Percentiles rank a stretch among this genome's conserved stretches.
Evolutionary conservation across 2,797 vertebrate genomes (phyloP).

Genomic region (Fratercula arctica): DNA sequence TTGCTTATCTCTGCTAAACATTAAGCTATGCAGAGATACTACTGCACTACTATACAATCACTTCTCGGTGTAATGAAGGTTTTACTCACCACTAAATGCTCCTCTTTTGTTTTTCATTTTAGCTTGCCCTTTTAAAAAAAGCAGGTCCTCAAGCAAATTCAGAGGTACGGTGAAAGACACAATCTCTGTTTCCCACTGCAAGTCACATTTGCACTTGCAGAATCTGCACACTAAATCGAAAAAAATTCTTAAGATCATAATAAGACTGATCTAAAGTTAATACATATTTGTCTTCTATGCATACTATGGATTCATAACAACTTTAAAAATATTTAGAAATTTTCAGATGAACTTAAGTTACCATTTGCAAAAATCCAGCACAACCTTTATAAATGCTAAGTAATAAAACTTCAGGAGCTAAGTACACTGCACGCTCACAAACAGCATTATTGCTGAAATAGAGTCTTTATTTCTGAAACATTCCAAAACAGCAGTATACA

Average conservation of each 20-base stretch:
- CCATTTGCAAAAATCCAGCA: neutral
- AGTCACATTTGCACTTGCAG: neutral
- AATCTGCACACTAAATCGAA: neutral
- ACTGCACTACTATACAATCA: neutral
- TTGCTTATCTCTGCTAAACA: neutral
- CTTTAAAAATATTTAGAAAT: neutral
- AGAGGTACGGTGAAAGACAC: neutral
- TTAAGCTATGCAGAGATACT: neutral
- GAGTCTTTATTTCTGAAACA: slow-evolving; percentile 85
- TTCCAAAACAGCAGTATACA: slow-evolving; percentile 84
- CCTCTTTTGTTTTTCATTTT: neutral
- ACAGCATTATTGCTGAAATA: slow-evolving; percentile 80
- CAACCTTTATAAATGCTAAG: neutral
- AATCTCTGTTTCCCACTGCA: neutral
- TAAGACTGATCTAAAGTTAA: neutral
- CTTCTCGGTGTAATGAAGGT: neutral
- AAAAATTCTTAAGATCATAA: neutral
- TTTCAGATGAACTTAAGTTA: neutral
- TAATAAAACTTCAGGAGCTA: neutral
- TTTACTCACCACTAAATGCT: neutral
- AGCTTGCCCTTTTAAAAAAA: neutral
- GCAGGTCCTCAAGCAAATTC: neutral
- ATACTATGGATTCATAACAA: neutral
- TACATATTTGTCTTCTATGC: neutral
- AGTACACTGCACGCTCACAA: slow-evolving; percentile 14